Conservation (phyloP, 2,797 vertebrate genomes). For the Enteromius argenteus region DNA sequence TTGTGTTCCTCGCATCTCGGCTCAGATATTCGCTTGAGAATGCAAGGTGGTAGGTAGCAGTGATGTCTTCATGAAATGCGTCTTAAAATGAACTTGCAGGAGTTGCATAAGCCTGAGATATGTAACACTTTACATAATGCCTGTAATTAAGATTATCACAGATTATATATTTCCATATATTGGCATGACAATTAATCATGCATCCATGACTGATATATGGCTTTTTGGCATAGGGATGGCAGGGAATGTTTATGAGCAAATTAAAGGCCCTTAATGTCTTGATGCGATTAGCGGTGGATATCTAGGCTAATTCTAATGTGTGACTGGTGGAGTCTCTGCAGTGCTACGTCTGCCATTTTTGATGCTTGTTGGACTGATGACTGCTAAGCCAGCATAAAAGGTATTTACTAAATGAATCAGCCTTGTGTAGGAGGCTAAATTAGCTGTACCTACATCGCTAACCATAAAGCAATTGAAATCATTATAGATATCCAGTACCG, state of each 20-base stretch:
- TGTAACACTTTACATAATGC: constrained; percentile 56
- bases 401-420: constrained; percentile 59
- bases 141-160: constrained; percentile 45
- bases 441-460: constrained; percentile 53
- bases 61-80: constrained; percentile 25
- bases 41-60: constrained; percentile 14
- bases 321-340: constrained; percentile 43
- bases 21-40: constrained; percentile 33
- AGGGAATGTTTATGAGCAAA: constrained; percentile 52
- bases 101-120: constrained; percentile 42
- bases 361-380: constrained; percentile 37
- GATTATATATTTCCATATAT: constrained; percentile 50
- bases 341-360: constrained; percentile 50
- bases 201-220: constrained; percentile 52
- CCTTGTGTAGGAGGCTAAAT: constrained; percentile 56
- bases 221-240: constrained; percentile 47
- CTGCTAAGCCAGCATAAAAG: constrained; percentile 52
- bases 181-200: constrained; percentile 39
- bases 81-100: constrained; percentile 37
- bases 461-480: constrained; percentile 54
- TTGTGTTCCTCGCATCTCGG: constrained; percentile 18
- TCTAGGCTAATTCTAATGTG: constrained; percentile 46
- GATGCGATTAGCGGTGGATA: constrained; percentile 52
- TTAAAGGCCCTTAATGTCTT: constrained; percentile 53
- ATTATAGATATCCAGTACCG: constrained; percentile 45